Conservation (phyloP, 37 sponge, comb jelly and placozoan genomes). For the Spongilla lacustris region DNA sequence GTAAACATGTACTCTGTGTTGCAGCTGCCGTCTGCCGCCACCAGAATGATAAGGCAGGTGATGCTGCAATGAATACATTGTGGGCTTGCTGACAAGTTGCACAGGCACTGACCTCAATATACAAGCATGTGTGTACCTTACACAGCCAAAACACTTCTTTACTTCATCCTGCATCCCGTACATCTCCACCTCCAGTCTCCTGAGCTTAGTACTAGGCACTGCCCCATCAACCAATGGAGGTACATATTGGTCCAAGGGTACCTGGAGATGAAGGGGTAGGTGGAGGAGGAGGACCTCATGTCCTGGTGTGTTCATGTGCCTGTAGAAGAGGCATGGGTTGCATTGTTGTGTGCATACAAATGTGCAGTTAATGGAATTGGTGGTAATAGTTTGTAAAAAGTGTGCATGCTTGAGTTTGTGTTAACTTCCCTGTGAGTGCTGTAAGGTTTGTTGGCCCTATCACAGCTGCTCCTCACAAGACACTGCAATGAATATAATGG, state of each 20-base stretch:
- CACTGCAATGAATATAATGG: too few relatives aligned
- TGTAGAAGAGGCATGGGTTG: not conserved
- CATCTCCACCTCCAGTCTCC: conserved; percentile 67
- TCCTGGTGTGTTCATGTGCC: not conserved
- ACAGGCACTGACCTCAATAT: not conserved
- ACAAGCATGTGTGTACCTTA: not conserved
- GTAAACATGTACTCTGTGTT: not conserved
- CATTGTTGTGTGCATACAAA: too few relatives aligned
- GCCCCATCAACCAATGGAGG: conserved; percentile 68
- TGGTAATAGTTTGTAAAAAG: too few relatives aligned
- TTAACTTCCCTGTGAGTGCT: too few relatives aligned
- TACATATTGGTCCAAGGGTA: conserved; percentile 86
- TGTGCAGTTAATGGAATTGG: too few relatives aligned
- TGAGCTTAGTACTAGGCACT: conserved; percentile 52
- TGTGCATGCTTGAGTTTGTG: too few relatives aligned
- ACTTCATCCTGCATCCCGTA: not conserved
- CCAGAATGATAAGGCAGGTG: not conserved
- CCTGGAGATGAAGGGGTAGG: not conserved
- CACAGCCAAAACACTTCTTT: not conserved
- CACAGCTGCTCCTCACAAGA: too few relatives aligned
- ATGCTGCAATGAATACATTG: not conserved
- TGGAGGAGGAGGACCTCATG: not conserved
- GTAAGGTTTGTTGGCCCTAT: too few relatives aligned
- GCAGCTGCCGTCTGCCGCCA: not conserved
- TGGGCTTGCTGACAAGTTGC: not conserved